Evolutionary conservation across 37 sponge, comb jelly and placozoan genomes (phyloP), one percentile per base, ranked within the genome.

Genomic region (Halichondria panicea): DNA sequence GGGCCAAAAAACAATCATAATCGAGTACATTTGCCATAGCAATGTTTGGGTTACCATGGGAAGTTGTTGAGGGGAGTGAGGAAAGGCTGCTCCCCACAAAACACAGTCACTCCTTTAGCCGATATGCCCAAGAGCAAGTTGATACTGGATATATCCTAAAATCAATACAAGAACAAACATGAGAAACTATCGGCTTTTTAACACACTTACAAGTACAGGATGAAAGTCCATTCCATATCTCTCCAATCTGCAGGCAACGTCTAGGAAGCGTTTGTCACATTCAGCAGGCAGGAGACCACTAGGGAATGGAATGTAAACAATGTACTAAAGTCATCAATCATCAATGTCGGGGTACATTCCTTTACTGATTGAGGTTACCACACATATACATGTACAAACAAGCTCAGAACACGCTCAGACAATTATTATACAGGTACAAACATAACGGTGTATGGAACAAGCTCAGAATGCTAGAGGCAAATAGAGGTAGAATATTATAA

Each of bases 191-290:
- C n/a, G n/a, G 7, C n/a, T n/a, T n/a, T n/a, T 34, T 5, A 27
- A 1, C 24, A 0, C 37, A 62, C 84, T 66, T 55, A 93, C 94
- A 53, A 53, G 66, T n/a, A 89, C 81, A 25, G 52, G 70, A 43
- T 88, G 89, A 19, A 93, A 71, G 57, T 93, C 89, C 75, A 88
- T 84, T 19, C 94, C 94, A 72, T 89, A 93, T 21, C 92, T 73
- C 7, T 84, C 85, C 48, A 93, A 70, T 24, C 89, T 44, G 57
- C 85, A 85, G 0, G 94, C 77, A 24, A 87, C 8, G 12, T 88
- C 94, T 22, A 93, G 58, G 48, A 93, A 89, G 33, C 68, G 77
- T 69, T 60, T 84, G 70, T 93, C 94, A 72, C 89, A 87, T 45
- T 88, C 89, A n/a, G 89, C 90, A 33, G 94, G 94, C 0, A 68